These are phyloP conservation scores for Disparrhopalites patrizii DNA, from an alignment of 2,888 invertebrate genomes.

Conservation along the genomic window DNA sequence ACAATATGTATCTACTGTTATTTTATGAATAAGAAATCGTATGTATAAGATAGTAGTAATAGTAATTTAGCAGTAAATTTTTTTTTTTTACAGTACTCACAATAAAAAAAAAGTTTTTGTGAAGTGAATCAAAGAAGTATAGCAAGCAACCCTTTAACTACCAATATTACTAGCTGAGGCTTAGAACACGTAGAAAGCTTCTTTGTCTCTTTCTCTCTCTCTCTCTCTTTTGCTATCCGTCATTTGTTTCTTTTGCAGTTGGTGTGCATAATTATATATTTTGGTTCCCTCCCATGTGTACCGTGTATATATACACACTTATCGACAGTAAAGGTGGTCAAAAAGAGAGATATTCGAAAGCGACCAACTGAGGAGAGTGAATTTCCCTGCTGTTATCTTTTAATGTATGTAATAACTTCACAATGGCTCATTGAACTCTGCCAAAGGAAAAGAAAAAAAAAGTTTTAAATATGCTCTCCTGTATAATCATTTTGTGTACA, in stretches of 20 bases:
- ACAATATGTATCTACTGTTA: neutral
- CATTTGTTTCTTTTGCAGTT: conserved; percentile 8
- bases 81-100: conserved; percentile 3
- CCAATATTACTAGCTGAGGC: conserved; percentile 12
- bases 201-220: neutral
- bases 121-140: neutral
- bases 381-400: conserved; percentile 8
- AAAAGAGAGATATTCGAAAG: conserved; percentile 11
- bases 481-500: too few relatives aligned
- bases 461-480: neutral
- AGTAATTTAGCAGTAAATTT: conserved; percentile 1
- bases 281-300: neutral
- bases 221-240: neutral
- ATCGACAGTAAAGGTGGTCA: neutral
- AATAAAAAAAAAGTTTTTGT: conserved; percentile 7
- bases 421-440: conserved; percentile 26
- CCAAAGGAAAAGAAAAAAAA: too few relatives aligned
- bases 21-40: too few relatives aligned
- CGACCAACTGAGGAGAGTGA: conserved; percentile 12
- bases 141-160: neutral
- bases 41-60: neutral
- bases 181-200: conserved; percentile 16
- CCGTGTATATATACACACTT: too few relatives aligned
- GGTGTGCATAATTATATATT: conserved; percentile 6
- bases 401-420: conserved; percentile 9